Evolutionary conservation across 2,113 vertebrate species (phyloP), one percentile per base, ranked within the genome.

Genomic region (Lutjanus erythropterus): DNA sequence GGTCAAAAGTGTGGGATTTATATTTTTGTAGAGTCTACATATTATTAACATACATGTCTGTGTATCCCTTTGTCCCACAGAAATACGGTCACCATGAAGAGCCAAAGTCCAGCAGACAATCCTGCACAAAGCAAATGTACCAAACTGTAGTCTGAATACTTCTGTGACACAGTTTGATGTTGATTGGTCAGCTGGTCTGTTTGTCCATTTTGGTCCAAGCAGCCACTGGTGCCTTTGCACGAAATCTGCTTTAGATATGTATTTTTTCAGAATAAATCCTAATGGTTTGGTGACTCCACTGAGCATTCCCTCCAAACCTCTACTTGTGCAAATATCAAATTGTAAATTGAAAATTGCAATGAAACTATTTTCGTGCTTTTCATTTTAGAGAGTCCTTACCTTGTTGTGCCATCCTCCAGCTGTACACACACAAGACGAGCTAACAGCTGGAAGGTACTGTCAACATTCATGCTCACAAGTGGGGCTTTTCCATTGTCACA

Each of bases 101-200:
- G 8, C 12, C 37, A 33, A 23, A 68, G 9, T 23, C 46, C 62
- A 53, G 31, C 68, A 70, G 19, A 53, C 15, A 39, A 41, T 35
- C 46, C 23, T 52, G 9, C 61, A 71, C 37, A 56, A 42, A 58
- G 2, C 60, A 80, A 31, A 53, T 82, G 69, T 18, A 84, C 80
- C 9, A 58, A 68, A 18, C 15, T 90, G 68, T 87, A 85, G 71
- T 60, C 7, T 67, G 35, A 29, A 52, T 27, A 39, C 16, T 58
- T 2, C 6, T 25, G 15, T 37, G 41, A 19, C 6, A 9, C 14
- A n/a, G 19, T 44, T 25, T 19, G 25, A 23, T 12, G 9, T 23
- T 23, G 9, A 61, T 61, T 27, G 14, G 42, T 60, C 39, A 49
- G 21, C 37, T 44, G n/a, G 7, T 42, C 4, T 58, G 29, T 59